A percentile compares a stretch with the other conserved stretches of the same genome.
These are phyloP conservation scores for Cotesia vestalis DNA, from an alignment of 1,140 invertebrate genomes.

Conservation along the genomic window DNA sequence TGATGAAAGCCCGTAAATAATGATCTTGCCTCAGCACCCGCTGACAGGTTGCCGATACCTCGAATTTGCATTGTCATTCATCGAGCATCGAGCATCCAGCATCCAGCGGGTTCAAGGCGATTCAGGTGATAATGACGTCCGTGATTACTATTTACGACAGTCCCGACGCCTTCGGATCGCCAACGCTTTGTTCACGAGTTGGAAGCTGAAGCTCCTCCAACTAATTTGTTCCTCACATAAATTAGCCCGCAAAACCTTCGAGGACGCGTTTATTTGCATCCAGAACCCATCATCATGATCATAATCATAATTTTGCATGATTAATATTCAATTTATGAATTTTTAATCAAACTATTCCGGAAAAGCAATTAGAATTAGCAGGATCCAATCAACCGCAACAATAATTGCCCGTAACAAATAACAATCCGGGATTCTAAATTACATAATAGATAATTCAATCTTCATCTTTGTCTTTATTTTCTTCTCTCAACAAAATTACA, in stretches of 20 bases:
- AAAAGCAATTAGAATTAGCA: constrained; percentile 24
- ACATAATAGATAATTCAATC: constrained; percentile 1
- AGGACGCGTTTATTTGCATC: neutral
- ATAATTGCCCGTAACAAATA: neutral
- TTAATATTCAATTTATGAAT: constrained; percentile 9
- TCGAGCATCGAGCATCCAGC: neutral
- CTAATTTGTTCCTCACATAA: constrained; percentile 22
- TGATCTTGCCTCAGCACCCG: neutral
- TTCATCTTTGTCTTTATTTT: neutral
- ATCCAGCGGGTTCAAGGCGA: constrained; percentile 11
- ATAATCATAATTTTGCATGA: constrained; percentile 29
- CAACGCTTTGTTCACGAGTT: constrained; percentile 29
- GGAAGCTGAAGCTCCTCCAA: neutral
- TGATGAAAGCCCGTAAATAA: neutral
- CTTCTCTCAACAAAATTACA: neutral
- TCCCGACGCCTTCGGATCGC: constrained; percentile 25
- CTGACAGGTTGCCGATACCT: neutral
- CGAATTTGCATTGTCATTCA: constrained; percentile 16
- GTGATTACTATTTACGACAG: constrained; percentile 20
- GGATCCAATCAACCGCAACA: neutral
- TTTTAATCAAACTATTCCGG: neutral
- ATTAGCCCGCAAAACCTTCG: no score
- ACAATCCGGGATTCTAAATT: neutral
- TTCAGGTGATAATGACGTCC: no score
- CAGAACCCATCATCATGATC: no score